Evolutionary conservation across 2,888 invertebrate genomes (phyloP).

Genomic region (Spisula solida): DNA sequence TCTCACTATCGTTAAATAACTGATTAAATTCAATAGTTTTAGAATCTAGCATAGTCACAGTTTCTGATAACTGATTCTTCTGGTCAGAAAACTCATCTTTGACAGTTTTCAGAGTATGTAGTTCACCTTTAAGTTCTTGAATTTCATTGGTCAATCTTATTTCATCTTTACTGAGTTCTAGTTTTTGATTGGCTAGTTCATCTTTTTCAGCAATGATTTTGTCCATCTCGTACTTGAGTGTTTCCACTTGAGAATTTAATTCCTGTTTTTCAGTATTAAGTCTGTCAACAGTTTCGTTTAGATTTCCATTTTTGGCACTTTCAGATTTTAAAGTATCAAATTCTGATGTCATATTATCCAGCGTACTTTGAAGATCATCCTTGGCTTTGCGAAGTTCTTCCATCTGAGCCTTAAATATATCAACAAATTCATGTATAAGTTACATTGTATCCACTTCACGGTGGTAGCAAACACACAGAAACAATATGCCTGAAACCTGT

Average conservation of each 20-base stretch:
- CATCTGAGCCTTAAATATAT: constrained; percentile 68
- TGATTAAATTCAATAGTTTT: constrained; percentile 69
- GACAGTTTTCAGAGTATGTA: constrained; percentile 70
- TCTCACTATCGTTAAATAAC: constrained; percentile 72
- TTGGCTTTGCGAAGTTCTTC: constrained; percentile 76
- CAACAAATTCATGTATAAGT: constrained; percentile 6
- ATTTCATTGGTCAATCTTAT: constrained; percentile 76
- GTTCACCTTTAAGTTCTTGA: constrained; percentile 72
- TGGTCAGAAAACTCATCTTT: constrained; percentile 69
- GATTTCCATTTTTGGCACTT: constrained; percentile 69
- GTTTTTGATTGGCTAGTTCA: constrained; percentile 77
- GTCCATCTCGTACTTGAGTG: constrained; percentile 73
- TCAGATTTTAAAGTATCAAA: constrained; percentile 76
- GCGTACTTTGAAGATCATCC: constrained; percentile 73
- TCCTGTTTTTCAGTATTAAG: constrained; percentile 78
- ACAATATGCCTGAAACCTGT: too few species aligned
- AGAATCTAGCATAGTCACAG: constrained; percentile 71
- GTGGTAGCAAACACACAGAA: too few species aligned
- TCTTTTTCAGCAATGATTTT: constrained; percentile 74
- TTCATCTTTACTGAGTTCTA: constrained; percentile 76
- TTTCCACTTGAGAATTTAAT: constrained; percentile 71
- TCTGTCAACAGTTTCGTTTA: constrained; percentile 78
- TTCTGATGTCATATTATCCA: constrained; percentile 75
- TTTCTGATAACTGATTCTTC: constrained; percentile 67
- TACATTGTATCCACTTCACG: background rate